phyloP scores from a whole-genome alignment of 30 jellyfish, hydroid and myxozoan species.

The Morbakka virulenta region DNA sequence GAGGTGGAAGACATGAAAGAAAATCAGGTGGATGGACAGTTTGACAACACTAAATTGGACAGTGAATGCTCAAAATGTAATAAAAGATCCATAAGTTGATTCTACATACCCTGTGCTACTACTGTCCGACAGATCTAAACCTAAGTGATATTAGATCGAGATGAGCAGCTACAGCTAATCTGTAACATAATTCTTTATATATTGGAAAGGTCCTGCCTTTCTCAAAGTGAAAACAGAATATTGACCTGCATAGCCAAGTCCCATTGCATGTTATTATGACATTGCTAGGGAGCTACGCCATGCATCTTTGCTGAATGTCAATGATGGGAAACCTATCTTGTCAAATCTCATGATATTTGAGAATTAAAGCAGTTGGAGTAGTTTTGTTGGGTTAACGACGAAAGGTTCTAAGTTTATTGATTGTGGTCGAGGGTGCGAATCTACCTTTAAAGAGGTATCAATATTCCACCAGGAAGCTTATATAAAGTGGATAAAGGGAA shows the following conservation, averaged over 20 bases:
- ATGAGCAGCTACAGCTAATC: background rate
- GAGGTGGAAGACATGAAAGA: background rate
- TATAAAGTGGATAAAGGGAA: too few relatives aligned
- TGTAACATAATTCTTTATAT: background rate
- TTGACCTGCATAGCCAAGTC: background rate
- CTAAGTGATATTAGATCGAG: background rate
- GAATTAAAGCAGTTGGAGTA: too few relatives aligned
- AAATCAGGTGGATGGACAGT: background rate
- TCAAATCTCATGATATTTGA: too few relatives aligned
- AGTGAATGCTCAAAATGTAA: background rate
- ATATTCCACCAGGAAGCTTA: too few relatives aligned
- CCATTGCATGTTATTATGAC: background rate
- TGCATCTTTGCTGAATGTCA: too few relatives aligned
- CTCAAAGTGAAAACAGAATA: background rate
- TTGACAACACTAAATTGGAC: background rate
- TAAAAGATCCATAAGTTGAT: background rate
- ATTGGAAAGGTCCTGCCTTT: background rate
- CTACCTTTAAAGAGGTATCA: too few relatives aligned
- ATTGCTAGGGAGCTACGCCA: background rate
- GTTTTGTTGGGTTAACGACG: too few relatives aligned
- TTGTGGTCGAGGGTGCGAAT: too few relatives aligned
- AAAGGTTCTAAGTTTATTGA: too few relatives aligned
- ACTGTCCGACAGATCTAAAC: background rate
- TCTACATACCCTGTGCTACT: background rate
- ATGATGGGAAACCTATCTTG: too few relatives aligned